Evolutionary conservation across 92 coral and sea anemone genomes (phyloP).

Genomic region (Heliopora coerulea): DNA sequence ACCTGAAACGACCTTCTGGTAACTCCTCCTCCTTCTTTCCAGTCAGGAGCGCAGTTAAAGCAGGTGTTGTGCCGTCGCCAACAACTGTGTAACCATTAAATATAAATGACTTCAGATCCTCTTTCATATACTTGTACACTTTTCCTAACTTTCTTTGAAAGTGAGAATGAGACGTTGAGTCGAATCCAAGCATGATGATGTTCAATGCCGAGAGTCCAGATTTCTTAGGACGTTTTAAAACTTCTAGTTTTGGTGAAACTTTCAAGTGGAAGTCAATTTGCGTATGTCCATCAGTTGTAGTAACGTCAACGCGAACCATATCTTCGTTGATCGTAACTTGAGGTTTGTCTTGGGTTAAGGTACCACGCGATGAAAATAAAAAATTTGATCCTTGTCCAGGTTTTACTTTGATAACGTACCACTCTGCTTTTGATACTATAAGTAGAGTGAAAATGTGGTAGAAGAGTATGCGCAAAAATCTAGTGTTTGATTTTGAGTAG

Average conservation of each 20-base stretch:
- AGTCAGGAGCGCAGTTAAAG: slow-evolving; percentile 41
- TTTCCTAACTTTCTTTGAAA: slow-evolving; percentile 52
- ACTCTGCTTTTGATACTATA: slow-evolving; percentile 13
- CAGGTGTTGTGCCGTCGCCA: slow-evolving; percentile 49
- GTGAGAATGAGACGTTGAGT: slow-evolving; percentile 52
- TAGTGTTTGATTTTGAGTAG: too few relatives aligned
- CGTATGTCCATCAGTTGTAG: slow-evolving; percentile 26
- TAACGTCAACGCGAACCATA: slow-evolving; percentile 52
- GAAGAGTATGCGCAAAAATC: too few relatives aligned
- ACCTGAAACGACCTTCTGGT: slow-evolving; percentile 49
- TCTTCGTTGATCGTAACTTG: slow-evolving; percentile 44
- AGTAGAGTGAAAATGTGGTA: too few relatives aligned
- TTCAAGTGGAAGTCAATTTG: slow-evolving; percentile 55
- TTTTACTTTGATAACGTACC: slow-evolving; percentile 32
- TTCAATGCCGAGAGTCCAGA: slow-evolving; percentile 38
- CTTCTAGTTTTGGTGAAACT: slow-evolving; percentile 44
- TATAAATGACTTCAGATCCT: slow-evolving; percentile 43
- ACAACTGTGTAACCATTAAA: slow-evolving; percentile 48
- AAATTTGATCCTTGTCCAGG: slow-evolving; percentile 36
- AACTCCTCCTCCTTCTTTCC: slow-evolving; percentile 54
- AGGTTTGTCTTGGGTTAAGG: slow-evolving; percentile 9
- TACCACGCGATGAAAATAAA: slow-evolving; percentile 14
- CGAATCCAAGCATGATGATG: slow-evolving; percentile 50
- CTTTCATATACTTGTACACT: slow-evolving; percentile 50
- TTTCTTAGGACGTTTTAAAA: slow-evolving; percentile 35